Base-by-base conservation (phyloP, 2,888 invertebrate species). In the Microchrysa polita region DNA sequence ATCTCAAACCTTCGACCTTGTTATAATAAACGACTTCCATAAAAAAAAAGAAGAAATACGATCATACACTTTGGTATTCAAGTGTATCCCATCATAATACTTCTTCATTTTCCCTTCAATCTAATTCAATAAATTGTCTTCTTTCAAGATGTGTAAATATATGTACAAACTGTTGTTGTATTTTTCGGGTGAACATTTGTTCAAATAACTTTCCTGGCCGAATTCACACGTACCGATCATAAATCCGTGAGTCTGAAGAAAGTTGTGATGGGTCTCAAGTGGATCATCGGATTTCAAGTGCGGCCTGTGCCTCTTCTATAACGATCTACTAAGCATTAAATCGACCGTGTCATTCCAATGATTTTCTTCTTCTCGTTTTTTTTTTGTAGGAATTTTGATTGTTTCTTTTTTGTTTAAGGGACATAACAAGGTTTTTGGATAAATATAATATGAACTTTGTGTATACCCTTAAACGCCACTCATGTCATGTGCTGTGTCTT, bases 231-330 rank as follows among this genome's bases (percentile, higher is more conserved):
- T 65, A 44, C 48, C 44, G 44, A 44, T 18, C 20, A 10, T 65
- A 65, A 65, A 65, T 65, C 65, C 44, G 27, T n/a, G n/a, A n/a
- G n/a, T 65, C 65, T 20, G 44, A 44, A 14, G 65, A 42, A 44
- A 65, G 44, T 44, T 42, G 22, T 23, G 44, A 42, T 16, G n/a
- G 16, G 42, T 44, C 48, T 65, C 44, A 20, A 65, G 65, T 44
- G 48, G 44, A 59, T 59, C 14, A 23, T 55, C 59, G 48, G 27
- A 34, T 34, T n/a, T 48, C 14, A 48, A 48, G 48, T 48, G 48
- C n/a, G n/a, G 48, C 48, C 42, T 48, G 14, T 48, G 2, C 7
- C 7, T 34, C 7, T 34, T 34, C 27, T 34, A 7, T 34, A 34
- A 34, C 27, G 27, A 34, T 7, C 27, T n/a, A n/a, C n/a, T 34